Conservation (phyloP, 2,888 invertebrate species). For the Idaea biselata region DNA sequence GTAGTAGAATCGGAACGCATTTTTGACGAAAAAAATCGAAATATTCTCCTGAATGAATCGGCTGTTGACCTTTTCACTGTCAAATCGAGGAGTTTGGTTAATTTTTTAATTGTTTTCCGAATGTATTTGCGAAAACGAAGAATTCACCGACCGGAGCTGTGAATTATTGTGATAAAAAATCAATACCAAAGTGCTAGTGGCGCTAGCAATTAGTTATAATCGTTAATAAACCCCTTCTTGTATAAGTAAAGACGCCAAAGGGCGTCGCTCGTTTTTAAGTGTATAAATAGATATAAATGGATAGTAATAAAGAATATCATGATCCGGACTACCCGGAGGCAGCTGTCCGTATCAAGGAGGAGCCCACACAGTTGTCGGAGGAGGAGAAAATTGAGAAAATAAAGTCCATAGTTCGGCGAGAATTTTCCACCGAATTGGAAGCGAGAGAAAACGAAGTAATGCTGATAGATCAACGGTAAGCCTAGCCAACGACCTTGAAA, state of each 20-base stretch:
- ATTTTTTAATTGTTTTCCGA: conserved; percentile 46
- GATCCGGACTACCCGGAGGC: conserved; percentile 81
- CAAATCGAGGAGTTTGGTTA: conserved; percentile 64
- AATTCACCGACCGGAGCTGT: conserved; percentile 42
- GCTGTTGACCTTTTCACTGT: conserved; percentile 71
- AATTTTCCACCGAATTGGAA: conserved; percentile 86
- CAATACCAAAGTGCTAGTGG: conserved; percentile 39
- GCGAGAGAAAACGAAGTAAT: conserved; percentile 86
- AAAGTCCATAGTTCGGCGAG: conserved; percentile 83
- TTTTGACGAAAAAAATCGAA: conserved; percentile 4
- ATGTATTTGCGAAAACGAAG: conserved; percentile 32
- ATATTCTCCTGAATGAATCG: conserved; percentile 46
- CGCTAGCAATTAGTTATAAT: conserved; percentile 17
- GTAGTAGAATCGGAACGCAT: conserved; percentile 2
- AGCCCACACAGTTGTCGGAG: conserved; percentile 42
- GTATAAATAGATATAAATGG: conserved; percentile 55
- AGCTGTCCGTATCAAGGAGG: conserved; percentile 45
- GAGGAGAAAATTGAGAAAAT: conserved; percentile 76
- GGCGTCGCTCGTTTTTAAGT: conserved; percentile 51
- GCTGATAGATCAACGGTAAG: conserved; percentile 84
- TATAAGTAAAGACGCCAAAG: conserved; percentile 38
- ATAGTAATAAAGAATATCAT: conserved; percentile 74
- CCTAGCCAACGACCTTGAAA: conserved; percentile 31
- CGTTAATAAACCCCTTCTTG: conserved; percentile 36
- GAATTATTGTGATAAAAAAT: conserved; percentile 45